phyloP scores from a whole-genome alignment of 2,113 vertebrate genomes.

The Rhea americana region DNA sequence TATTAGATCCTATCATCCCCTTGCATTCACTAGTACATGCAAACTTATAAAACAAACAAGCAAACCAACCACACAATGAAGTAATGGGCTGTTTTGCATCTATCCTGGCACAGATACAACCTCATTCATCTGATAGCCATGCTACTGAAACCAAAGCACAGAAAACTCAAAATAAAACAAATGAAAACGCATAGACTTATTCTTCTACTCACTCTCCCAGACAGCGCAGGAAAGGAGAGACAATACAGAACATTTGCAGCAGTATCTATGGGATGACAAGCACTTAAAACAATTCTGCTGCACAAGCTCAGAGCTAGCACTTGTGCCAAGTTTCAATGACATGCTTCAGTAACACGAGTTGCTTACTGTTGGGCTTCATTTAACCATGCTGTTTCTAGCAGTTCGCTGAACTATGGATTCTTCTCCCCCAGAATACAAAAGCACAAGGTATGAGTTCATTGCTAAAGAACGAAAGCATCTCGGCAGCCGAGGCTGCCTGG shows the following conservation, averaged over 20 bases:
- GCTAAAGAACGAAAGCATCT: conserved; percentile 64
- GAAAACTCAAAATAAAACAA: conserved; percentile 48
- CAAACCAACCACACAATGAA: conserved; percentile 64
- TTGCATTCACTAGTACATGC: conserved; percentile 50
- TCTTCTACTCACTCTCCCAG: conserved; percentile 60
- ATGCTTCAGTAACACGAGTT: conserved; percentile 43
- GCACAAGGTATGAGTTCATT: conserved; percentile 66
- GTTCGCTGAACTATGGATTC: conserved; percentile 47
- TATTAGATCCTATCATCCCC: conserved; percentile 64
- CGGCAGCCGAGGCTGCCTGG: conserved; percentile 46
- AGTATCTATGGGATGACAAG: conserved; percentile 56
- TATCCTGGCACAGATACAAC: conserved; percentile 16
- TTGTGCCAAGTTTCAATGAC: conserved; percentile 41
- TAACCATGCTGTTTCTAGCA: conserved; percentile 41
- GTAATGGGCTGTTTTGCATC: conserved; percentile 58
- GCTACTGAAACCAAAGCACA: conserved; percentile 57
- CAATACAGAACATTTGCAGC: conserved; percentile 54
- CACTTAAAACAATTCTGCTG: conserved; percentile 60
- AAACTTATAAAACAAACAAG: conserved; percentile 72
- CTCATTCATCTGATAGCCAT: conserved; percentile 54
- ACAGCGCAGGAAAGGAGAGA: conserved; percentile 59
- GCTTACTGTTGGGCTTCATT: conserved; percentile 54
- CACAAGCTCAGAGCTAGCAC: neutral
- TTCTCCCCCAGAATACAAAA: conserved; percentile 50
- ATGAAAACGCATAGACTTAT: conserved; percentile 13